A percentile compares a stretch with the other conserved stretches of the same genome.
These are phyloP conservation scores for Alectura lathami DNA, from an alignment of 2,113 vertebrate genomes.

Conservation along the genomic window DNA sequence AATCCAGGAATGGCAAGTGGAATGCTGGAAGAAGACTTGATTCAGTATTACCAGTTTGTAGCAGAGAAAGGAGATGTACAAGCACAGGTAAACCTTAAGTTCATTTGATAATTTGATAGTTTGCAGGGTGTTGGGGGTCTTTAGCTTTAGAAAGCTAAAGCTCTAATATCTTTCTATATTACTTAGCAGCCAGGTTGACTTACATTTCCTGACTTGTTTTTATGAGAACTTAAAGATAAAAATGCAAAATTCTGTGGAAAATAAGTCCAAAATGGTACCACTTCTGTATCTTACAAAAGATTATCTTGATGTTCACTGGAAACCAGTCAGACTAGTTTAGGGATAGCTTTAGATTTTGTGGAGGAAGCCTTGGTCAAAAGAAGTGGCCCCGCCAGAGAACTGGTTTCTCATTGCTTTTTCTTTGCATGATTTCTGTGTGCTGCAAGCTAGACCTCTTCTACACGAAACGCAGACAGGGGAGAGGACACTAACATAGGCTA, in stretches of 20 bases:
- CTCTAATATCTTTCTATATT: not conserved
- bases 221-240: not conserved
- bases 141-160: not conserved
- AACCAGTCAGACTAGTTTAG: not conserved
- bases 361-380: not conserved
- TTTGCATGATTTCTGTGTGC: not conserved
- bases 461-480: fast-evolving
- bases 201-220: not conserved
- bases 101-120: not conserved
- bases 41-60: slow-evolving; percentile 98
- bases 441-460: not conserved
- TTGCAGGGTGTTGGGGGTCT: not conserved
- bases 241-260: not conserved
- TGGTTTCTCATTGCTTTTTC: not conserved
- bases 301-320: not conserved
- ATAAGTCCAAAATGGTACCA: not conserved
- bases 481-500: not conserved
- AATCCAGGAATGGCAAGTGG: slow-evolving; percentile 94
- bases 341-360: not conserved
- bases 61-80: slow-evolving; percentile 99
- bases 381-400: not conserved
- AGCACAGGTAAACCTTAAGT: slow-evolving; percentile 85
- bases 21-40: slow-evolving; percentile 97
- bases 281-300: not conserved
- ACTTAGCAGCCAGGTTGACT: not conserved